Evolutionary conservation across 2,888 invertebrate genomes (phyloP), one percentile per base, ranked within the genome.

Genomic region (Alloscopus bannaensis): DNA sequence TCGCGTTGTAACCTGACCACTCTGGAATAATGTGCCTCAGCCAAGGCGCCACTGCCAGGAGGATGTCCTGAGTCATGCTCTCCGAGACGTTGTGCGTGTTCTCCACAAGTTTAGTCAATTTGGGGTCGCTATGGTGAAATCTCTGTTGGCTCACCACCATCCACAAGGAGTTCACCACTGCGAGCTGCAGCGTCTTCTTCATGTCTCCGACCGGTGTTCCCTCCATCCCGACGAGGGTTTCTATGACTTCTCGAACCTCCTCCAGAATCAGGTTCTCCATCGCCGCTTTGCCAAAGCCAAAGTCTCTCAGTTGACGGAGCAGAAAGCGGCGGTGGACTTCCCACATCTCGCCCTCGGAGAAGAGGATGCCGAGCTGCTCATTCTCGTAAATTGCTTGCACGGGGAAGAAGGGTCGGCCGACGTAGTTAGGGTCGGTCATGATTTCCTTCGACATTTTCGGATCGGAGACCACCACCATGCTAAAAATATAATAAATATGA

Each of bases 81-180:
- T 13, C 36, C 13, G 36, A 36, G 6, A 6, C 6, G 36, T 36
- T 36, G 6, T 8, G 36, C 0, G 71, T 66, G 11, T 66, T 65
- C 0, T 50, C 24, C 18, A 69, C 3, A 20, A 80, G 4, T 28
- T 57, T 29, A 6, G 42, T 29, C 2, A 80, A 24, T 8, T 70
- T 65, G 11, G 65, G 70, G 28, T 83, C 81, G 22, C 80, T 64
- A 16, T 81, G 81, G 1, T 18, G 31, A n/a, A 80, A 80, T 28
- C 80, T 52, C 40, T 80, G 62, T 13, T 73, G 28, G 31, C n/a
- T 64, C 20, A 83, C 3, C 18, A 83, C 76, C 0, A 64, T 59
- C 83, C 81, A 83, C 2, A 83, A 26, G 0, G 73, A 59, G 36
- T 81, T 81, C 6, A 83, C 24, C 13, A 80, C 73, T 2, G 83